Evolutionary conservation across 2,797 vertebrate genomes (phyloP), one percentile per base, ranked within the genome.

Genomic region (Parauchenoglanis ngamensis): DNA sequence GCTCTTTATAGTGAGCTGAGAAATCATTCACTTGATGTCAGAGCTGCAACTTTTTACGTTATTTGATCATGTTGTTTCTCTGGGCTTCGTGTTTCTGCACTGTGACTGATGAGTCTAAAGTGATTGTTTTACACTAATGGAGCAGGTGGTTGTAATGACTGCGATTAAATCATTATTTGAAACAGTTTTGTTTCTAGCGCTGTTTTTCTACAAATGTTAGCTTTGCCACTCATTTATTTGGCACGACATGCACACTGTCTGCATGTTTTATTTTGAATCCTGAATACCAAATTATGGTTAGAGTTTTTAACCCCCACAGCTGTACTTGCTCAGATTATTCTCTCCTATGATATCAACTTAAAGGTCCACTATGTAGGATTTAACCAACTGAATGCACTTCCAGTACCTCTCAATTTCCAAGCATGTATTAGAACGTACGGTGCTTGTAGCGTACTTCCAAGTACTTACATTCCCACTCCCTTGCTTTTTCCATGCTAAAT

Each of bases 141-240:
- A 84, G 88, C 90, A 89, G 90, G 90, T 92, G 90, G 78, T 91
- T 91, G 87, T 88, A 88, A 91, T 79, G 61, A 92, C 92, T 92
- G 91, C 91, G 90, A 91, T 91, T 92, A 91, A 92, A 92, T 83
- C 81, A 84, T 89, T 88, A 87, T 91, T 90, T 89, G 84, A 81
- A 91, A 87, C 87, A 86, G 67, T 84, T 86, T 88, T 78, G 85
- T 85, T 84, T 90, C 82, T 77, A 12, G 65, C 52, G 67, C 65
- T 13, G 35, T 83, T 85, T 89, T 72, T 88, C 23, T 28, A 19
- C 28, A 40, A 31, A 49, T 52, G 25, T 82, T 65, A 49, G 80
- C 61, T 82, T 65, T 49, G 61, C 59, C 61, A 67, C 44, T n/a
- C 10, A 56, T 57, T 40, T 57, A 56, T 57, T 57, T 72, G 28